Evolutionary conservation across 1,140 invertebrate genomes (phyloP), one percentile per base, ranked within the genome.

Genomic region (Nylanderia fulva): DNA sequence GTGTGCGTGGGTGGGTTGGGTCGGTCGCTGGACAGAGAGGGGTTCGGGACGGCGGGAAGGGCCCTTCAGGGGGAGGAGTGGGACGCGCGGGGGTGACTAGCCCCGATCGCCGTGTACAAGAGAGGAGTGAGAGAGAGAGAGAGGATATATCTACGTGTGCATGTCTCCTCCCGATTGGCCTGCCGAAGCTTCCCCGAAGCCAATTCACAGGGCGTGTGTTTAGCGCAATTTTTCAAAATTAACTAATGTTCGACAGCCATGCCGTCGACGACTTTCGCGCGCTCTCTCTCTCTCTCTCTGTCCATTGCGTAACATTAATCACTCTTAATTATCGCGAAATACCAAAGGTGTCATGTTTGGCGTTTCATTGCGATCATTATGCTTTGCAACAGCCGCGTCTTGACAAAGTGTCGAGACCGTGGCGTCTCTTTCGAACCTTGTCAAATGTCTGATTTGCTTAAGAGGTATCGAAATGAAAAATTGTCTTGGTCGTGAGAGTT

Each of bases 181-280:
- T 90, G 91, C 89, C 91, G 88, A 91, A 90, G 87, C 91, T 83
- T 72, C 66, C 77, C 89, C 79, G 86, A 91, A 91, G 91, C 92
- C 91, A 91, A 92, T 93, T 91, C 90, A 86, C 90, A 60, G 61
- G 85, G 84, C 85, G 68, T 86, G 88, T 91, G 91, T 92, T 92
- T 91, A 91, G 87, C 63, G 91, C 90, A 90, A 90, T 90, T 90
- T 90, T 90, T 89, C 88, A 87, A 93, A 93, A 94, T 94, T 93
- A 93, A 93, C 92, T 93, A 92, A 93, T 93, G 92, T 91, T 91
- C 90, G 92, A 93, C 92, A 93, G 91, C 74, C 84, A 52, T 80
- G 52, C 18, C 63, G 79, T 64, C 76, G 33, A 58, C 63, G 56
- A 64, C 68, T 86, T 75, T 88, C 72, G 66, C 80, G 61, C 85